Evolutionary conservation across 2,113 vertebrate genomes (phyloP).

Genomic region (Gymnarchus niloticus): DNA sequence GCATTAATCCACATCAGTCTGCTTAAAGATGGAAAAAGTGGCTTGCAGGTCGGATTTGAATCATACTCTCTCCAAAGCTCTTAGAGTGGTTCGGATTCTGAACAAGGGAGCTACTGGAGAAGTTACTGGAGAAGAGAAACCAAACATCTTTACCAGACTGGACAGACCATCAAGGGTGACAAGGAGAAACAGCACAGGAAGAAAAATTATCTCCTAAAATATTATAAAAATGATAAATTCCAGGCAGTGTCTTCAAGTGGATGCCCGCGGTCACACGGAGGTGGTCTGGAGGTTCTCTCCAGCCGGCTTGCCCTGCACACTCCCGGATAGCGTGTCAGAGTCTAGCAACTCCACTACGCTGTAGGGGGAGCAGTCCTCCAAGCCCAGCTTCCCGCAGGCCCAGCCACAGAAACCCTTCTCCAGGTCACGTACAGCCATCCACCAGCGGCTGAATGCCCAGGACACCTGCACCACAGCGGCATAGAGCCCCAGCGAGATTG

Average conservation of each 20-base stretch:
- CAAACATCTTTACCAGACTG: background rate
- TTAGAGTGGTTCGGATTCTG: background rate
- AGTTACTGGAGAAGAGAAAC: background rate
- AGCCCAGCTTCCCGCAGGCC: slow-evolving; percentile 89
- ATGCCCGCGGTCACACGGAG: slow-evolving; percentile 57
- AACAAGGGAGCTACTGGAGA: too few relatives aligned
- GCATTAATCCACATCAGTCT: background rate
- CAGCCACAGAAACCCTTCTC: slow-evolving; percentile 98
- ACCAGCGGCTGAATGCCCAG: slow-evolving; percentile 92
- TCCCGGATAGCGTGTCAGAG: slow-evolving; percentile 84
- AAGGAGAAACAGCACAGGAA: background rate
- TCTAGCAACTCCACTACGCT: slow-evolving; percentile 93
- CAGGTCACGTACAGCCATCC: slow-evolving; percentile 83
- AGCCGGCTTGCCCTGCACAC: slow-evolving; percentile 75
- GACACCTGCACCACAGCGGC: slow-evolving; percentile 85
- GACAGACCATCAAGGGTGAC: background rate
- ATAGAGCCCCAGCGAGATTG: slow-evolving; percentile 82
- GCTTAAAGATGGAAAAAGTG: background rate
- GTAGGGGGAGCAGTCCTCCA: slow-evolving; percentile 95
- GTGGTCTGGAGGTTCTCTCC: slow-evolving; percentile 80
- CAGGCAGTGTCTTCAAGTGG: background rate
- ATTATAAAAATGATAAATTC: background rate
- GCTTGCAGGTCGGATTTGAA: background rate
- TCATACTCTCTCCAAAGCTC: background rate
- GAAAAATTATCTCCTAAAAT: slow-evolving; percentile 20